A percentile compares a stretch with the other conserved stretches of the same genome.
phyloP scores from a whole-genome alignment of 2,113 vertebrate genomes.

The Hippocampus barbouri region DNA sequence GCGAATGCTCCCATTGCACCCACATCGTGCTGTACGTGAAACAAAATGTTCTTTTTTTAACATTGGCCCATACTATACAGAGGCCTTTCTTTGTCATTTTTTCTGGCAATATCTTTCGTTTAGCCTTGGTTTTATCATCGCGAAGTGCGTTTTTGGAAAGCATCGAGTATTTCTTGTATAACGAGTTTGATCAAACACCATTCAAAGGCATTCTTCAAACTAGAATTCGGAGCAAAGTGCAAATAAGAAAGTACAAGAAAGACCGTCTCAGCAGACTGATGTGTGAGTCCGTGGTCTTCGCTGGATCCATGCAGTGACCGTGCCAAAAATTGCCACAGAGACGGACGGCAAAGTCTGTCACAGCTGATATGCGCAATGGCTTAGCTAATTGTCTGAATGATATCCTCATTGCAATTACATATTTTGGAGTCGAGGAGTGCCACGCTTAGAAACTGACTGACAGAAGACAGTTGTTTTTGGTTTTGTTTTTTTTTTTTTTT shows the following conservation, averaged over 20 bases:
- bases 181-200: background rate
- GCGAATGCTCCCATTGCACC: constrained; percentile 54
- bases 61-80: background rate
- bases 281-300: no score
- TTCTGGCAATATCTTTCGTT: background rate
- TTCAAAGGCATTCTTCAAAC: background rate
- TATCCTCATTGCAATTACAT: no score
- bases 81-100: background rate
- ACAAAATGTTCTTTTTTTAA: background rate
- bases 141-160: background rate
- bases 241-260: background rate
- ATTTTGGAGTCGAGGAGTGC: no score
- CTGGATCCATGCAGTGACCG: no score
- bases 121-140: background rate
- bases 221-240: background rate
- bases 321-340: no score
- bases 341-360: no score
- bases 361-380: no score
- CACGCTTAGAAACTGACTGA: no score
- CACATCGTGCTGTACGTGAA: constrained; percentile 52
- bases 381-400: no score
- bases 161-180: background rate
- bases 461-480: no score
- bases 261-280: background rate
- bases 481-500: no score